Conservation (phyloP, 2,888 invertebrate species). For the Cryptophagus acutangulus region DNA sequence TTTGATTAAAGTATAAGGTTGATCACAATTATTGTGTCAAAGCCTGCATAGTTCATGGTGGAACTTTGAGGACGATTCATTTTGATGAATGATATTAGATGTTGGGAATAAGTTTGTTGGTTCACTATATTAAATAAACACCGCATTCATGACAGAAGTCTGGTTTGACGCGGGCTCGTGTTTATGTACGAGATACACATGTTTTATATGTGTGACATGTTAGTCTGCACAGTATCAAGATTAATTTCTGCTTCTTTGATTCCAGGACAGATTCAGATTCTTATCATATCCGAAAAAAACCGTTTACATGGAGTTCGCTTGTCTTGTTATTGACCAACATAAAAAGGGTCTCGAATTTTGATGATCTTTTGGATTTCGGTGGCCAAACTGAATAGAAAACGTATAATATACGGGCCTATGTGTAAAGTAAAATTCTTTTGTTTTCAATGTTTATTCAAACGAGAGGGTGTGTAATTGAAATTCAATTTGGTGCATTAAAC, state of each 20-base stretch:
- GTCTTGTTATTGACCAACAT: no score
- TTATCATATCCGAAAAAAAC: constrained; percentile 9
- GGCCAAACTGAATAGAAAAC: no score
- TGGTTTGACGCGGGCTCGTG: constrained; percentile 33
- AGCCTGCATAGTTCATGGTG: constrained; percentile 1
- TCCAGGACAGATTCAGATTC: constrained; percentile 13
- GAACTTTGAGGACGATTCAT: neutral
- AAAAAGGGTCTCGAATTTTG: no score
- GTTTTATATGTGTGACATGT: constrained; percentile 33
- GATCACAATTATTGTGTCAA: constrained; percentile 15
- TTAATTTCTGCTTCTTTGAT: constrained; percentile 13
- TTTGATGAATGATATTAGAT: no score
- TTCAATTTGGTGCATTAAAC: no score
- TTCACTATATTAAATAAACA: constrained; percentile 32
- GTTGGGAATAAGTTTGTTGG: constrained; percentile 6
- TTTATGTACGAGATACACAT: constrained; percentile 32
- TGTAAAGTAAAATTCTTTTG: no score
- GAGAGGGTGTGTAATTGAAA: no score
- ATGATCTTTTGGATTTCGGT: no score
- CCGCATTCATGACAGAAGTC: constrained; percentile 32
- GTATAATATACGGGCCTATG: no score
- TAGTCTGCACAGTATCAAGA: constrained; percentile 18
- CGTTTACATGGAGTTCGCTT: no score
- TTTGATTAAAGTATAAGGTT: constrained; percentile 16
- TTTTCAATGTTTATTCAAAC: no score